phyloP scores from a whole-genome alignment of 2,888 invertebrate genomes.

The Hipparchia semele region DNA sequence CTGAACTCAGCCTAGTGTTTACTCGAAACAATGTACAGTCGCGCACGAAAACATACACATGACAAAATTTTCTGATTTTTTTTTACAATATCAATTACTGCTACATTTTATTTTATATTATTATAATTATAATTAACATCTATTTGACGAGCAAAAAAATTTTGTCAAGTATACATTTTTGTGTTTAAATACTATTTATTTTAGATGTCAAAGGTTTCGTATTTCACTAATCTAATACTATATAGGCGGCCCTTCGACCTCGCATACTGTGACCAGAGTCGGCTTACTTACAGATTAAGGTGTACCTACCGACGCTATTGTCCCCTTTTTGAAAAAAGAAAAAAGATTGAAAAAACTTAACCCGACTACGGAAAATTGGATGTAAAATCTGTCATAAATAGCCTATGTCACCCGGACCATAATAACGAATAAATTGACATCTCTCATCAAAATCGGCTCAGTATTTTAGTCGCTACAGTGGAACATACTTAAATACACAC shows the following conservation, averaged over 20 bases:
- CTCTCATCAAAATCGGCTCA: too few species aligned
- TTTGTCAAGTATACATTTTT: conserved; percentile 38
- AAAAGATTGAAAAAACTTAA: too few species aligned
- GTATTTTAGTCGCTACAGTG: too few species aligned
- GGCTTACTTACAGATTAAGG: conserved; percentile 33
- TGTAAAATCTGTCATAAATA: too few species aligned
- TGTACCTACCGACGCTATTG: conserved; percentile 16
- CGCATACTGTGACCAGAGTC: conserved; percentile 68
- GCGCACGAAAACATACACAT: conserved; percentile 32
- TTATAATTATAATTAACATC: conserved; percentile 1
- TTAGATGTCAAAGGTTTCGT: conserved; percentile 41
- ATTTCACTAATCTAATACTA: conserved; percentile 62
- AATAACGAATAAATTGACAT: too few species aligned
- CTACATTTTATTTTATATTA: not conserved
- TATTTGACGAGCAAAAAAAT: conserved; percentile 16
- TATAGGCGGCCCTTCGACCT: conserved; percentile 79
- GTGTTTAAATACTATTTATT: conserved; percentile 46
- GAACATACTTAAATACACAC: too few species aligned
- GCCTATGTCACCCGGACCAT: too few species aligned
- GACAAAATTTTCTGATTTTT: conserved; percentile 23
- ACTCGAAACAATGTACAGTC: conserved; percentile 18
- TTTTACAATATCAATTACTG: not conserved
- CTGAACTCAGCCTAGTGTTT: not conserved
- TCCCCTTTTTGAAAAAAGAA: not conserved
- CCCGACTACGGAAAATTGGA: too few species aligned